A percentile compares a stretch with the other conserved stretches of the same genome.
Conservation (phyloP, 2,888 invertebrate species). For the Parnassius mnemosyne region DNA sequence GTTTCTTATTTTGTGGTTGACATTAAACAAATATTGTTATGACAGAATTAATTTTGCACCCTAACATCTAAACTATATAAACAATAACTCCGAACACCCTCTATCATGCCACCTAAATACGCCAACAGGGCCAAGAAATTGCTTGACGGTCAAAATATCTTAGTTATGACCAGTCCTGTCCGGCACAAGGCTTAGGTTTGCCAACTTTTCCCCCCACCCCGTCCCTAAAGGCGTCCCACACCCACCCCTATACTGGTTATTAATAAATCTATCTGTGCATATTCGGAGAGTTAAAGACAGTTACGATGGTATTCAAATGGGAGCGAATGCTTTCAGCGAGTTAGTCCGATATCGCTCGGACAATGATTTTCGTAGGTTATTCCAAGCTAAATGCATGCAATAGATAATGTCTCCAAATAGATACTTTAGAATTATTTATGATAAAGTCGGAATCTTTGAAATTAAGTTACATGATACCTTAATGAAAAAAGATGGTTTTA, state of each 20-base stretch:
- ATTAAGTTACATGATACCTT: too few species aligned
- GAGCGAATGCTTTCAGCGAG: constrained; percentile 31
- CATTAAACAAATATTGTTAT: constrained; percentile 45
- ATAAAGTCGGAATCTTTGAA: too few species aligned
- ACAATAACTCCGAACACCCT: constrained; percentile 61
- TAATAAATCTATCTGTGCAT: constrained; percentile 79
- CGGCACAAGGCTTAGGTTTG: constrained; percentile 75
- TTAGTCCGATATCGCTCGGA: constrained; percentile 38
- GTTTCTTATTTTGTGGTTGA: constrained; percentile 28
- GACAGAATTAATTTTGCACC: constrained; percentile 51
- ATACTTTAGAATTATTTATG: too few species aligned
- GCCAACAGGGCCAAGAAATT: constrained; percentile 69
- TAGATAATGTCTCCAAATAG: too few species aligned
- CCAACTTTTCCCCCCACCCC: constrained; percentile 69
- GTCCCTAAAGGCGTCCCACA: constrained; percentile 33
- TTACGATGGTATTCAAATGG: constrained; percentile 55
- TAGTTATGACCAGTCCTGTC: constrained; percentile 80
- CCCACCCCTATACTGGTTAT: constrained; percentile 56
- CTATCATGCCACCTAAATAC: constrained; percentile 51
- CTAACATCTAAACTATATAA: constrained; percentile 48
- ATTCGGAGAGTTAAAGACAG: constrained; percentile 68
- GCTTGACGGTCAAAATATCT: constrained; percentile 80
- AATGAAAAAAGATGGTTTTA: too few species aligned
- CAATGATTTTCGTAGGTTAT: constrained; percentile 18
- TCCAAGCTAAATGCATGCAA: constrained; percentile 5